Evolutionary conservation across 2,888 invertebrate genomes (phyloP), one percentile per base, ranked within the genome.

Genomic region (Monopis laevigella): DNA sequence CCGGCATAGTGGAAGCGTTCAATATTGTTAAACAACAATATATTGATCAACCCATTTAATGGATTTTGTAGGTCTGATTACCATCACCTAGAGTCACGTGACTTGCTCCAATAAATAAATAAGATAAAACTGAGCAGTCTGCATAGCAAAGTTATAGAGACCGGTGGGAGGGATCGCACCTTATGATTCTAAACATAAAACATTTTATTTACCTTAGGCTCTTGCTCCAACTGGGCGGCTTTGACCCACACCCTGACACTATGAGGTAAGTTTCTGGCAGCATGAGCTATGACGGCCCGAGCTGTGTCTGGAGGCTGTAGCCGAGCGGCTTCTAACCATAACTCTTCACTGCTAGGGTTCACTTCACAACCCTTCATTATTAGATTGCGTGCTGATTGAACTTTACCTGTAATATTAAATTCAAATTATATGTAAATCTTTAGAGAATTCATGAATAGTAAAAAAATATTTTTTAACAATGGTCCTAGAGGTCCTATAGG

Each of bases 291-390:
- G 1, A 98, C 96, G 0, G 94, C 95, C 51, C 95, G 92, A 0
- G 96, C 96, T 0, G 96, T 94, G 56, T 98, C 97, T 0, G 89
- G 88, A 0, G 97, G 96, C 65, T 97, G 96, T 1, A 97, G 69
- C 6, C 98, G 84, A 0, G 98, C 97, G 0, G 98, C 98, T 72
- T 99, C 98, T 10, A 99, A 71, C 99, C 99, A 99, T 3, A 98
- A 80, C 70, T 99, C 99, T 69, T 99, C 99, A 32, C 96, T 96
- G 55, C 92, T 92, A 0, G 94, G 94, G 74, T 99, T 99, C 47
- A 96, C 95, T 59, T 94, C 94, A 59, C 97, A 98, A 0, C 98
- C 99, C 65, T 97, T 95, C 98, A 98, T 98, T 54, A 99, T 98
- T 2, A 99, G 84, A 73, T 98, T 99, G 40, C 96, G 83, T 0